Evolutionary conservation across 2,888 invertebrate species (phyloP), one percentile per base, ranked within the genome.

Genomic region (Phania funesta): DNA sequence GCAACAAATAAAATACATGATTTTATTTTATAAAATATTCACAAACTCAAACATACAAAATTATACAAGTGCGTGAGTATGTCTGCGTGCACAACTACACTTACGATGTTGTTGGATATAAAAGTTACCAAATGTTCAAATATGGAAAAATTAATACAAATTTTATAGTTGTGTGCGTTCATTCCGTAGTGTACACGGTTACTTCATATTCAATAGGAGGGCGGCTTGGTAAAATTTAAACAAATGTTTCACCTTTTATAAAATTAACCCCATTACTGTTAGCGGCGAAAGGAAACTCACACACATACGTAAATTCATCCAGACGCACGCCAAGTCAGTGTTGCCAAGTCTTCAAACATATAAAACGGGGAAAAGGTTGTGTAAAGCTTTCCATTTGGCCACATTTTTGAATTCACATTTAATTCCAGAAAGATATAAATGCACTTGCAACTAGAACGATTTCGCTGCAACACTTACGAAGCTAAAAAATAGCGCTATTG

Each of bases 221-320:
- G 65, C 70, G 74, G n/a, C n/a, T 78, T 74, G 52, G 74, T 68
- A 74, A 84, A 80, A 80, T 80, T 76, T 83, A 84, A 84, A 80
- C 80, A 80, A n/a, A n/a, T n/a, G n/a, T 73, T 76, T 79, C 75
- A 77, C 74, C 77, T 75, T 76, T 77, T 88, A 86, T 86, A 84
- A 87, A 86, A 87, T 85, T 86, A 87, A 84, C 86, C 85, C 83
- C 83, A 82, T 80, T 82, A 84, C 65, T 58, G 68, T 77, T 79
- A 75, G 73, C 68, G 73, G 75, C 48, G 54, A 50, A 62, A 80
- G 54, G 56, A 48, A 48, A n/a, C n/a, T 9, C 18, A 54, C 29
- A 29, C 20, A 16, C 41, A 35, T 13, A 58, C 4, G 58, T n/a
- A 38, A 24, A 44, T 29, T 6, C 35, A 50, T n/a, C n/a, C n/a